Evolutionary conservation across 2,888 invertebrate species (phyloP), one percentile per base, ranked within the genome.

Genomic region (Epistrophe grossulariae): DNA sequence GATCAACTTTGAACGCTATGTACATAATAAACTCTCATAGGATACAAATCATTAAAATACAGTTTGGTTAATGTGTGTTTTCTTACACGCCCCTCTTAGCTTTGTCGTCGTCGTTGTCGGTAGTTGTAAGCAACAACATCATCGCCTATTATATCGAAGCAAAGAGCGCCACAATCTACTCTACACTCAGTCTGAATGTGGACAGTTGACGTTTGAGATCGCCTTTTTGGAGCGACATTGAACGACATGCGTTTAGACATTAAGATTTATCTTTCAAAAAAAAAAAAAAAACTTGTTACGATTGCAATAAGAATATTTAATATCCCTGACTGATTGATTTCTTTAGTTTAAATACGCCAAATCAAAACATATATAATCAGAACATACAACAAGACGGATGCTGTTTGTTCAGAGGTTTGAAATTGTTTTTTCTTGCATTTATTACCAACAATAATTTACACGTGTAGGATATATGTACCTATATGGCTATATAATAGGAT

Each of bases 231-330:
- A 80, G 31, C 66, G 84, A 80, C 72, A 59, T 60, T 52, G 79
- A 77, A 76, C 48, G 80, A 55, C 80, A 72, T 72, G 66, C 77
- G 45, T 60, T 77, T 72, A 68, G 68, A 40, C 62, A 73, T 59
- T 55, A 52, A 66, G 64, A 84, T 84, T 84, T 80, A 66, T 84
- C 60, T 74, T 35, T 13, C 38, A 11, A 5, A 11, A 59, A 59
- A 4, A 60, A 59, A 73, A 11, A 38, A 9, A 17, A 60, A 76
- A 79, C 76, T 52, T 59, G 71, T 52, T 64, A 43, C 71, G 77
- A 76, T 84, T 60, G 79, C 45, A 55, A 17, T 24, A 31, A 64
- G 64, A 66, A 71, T 71, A 62, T 50, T 17, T 0, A 48, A 48
- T 48, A 48, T 17, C 19, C 0, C 19, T 4, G 52, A 76, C 64